Base-by-base conservation (phyloP, 2,888 invertebrate species). In the Abrostola tripartita region DNA sequence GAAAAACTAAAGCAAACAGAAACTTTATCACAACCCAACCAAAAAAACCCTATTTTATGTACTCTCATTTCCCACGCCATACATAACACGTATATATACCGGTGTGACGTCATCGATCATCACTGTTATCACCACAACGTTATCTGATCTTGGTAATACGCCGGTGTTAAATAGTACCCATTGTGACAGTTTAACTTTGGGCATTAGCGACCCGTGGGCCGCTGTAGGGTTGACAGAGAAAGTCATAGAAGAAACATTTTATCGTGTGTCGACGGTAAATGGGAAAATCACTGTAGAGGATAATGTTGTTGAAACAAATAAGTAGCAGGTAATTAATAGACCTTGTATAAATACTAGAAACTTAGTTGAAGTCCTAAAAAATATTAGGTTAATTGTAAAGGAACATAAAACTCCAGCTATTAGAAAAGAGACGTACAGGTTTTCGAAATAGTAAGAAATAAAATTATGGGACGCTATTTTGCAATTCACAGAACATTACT, bases 131-230 rank as follows among this genome's bases (percentile, higher is more conserved):
- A 74, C 64, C 73, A 74, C 78, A 41, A 79, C 81, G 87, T 87
- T 86, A 89, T 89, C 89, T 85, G 90, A 91, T 88, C 82, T 54
- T 81, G 74, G 79, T 82, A 89, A 91, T 89, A 89, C 81, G 73
- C 74, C 76, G 79, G 86, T 90, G 92, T 93, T 92, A 88, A 91
- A 92, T 90, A 88, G 82, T 86, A 91, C 77, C 84, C 85, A 89
- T 89, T 89, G 92, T 92, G 93, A 93, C 93, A 93, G 89, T 90
- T 90, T 89, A 84, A 89, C 87, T 91, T 88, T 88, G 87, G 87
- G 87, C 84, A 86, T 88, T 85, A 85, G 81, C 77, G 78, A 76
- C 74, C 63, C 69, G 54, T 63, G 61, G 73, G 78, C 65, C 62
- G 74, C 71, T 42, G 88, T 89, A 92, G 54, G 24, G 90, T 79